A percentile compares a stretch with the other conserved stretches of the same genome.
These are phyloP conservation scores for Thunnus albacares DNA, from an alignment of 2,797 vertebrate species.

Conservation along the genomic window DNA sequence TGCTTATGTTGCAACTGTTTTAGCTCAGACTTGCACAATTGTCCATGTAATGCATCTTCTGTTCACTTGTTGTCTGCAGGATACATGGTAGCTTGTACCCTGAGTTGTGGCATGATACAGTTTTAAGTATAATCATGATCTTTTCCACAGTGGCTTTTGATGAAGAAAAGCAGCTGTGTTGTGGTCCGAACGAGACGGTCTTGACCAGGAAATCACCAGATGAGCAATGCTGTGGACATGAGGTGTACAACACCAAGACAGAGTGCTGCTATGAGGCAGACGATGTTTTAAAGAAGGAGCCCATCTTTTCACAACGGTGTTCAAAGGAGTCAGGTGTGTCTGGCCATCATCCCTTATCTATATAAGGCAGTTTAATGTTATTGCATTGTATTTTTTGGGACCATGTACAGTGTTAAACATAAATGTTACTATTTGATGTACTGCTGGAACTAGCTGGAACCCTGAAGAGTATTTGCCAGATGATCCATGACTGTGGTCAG, in stretches of 20 bases:
- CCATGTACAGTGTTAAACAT: no score
- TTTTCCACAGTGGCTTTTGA: slow-evolving; percentile 36
- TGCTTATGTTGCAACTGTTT: not conserved
- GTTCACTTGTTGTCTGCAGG: no score
- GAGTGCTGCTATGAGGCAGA: slow-evolving; percentile 1
- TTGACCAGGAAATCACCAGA: accelerated
- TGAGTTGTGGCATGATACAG: not conserved
- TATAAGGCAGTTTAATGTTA: not conserved
- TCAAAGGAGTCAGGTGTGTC: accelerated
- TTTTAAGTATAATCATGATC: not conserved
- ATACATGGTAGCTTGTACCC: not conserved
- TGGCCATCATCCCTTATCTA: not conserved
- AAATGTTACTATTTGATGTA: no score
- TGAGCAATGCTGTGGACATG: slow-evolving; percentile 32
- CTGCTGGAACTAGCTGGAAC: no score
- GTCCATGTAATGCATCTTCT: not conserved
- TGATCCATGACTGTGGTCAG: no score
- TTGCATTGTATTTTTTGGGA: no score
- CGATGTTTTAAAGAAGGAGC: no score
- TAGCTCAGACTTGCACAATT: not conserved
- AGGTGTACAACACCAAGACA: not conserved
- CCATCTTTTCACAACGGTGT: not conserved
- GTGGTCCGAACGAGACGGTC: not conserved
- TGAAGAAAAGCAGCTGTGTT: slow-evolving; percentile 10
- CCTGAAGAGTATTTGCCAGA: no score